Conservation (phyloP, 2,113 vertebrate species). For the Lepidiolamprologus cunningtoni region DNA sequence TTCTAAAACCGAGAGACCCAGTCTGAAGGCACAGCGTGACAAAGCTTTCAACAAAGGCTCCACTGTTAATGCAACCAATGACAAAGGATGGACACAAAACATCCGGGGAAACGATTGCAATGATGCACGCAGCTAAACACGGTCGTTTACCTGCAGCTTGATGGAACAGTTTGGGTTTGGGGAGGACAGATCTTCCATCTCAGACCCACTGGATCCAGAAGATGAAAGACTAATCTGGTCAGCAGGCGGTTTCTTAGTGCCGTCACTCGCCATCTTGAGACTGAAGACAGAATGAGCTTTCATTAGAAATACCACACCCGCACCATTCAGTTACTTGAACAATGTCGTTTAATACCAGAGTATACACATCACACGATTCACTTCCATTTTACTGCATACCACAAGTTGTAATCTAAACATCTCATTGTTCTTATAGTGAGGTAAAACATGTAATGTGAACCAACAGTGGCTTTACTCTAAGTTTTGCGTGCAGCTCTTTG, state of each 20-base stretch:
- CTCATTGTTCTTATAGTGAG: background rate
- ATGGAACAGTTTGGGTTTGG: slow-evolving; percentile 42
- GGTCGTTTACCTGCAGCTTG: slow-evolving; percentile 46
- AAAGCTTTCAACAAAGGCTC: background rate
- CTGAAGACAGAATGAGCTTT: slow-evolving; percentile 21
- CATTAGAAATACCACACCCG: background rate
- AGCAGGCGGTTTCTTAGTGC: slow-evolving; percentile 46
- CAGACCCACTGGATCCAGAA: slow-evolving; percentile 70
- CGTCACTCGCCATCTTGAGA: slow-evolving; percentile 54
- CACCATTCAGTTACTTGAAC: background rate
- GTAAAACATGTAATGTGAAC: background rate
- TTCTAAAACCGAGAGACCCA: background rate
- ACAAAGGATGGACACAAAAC: background rate
- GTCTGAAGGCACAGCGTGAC: background rate
- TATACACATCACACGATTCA: background rate
- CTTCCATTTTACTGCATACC: background rate
- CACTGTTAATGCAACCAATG: background rate
- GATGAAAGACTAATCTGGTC: slow-evolving; percentile 73
- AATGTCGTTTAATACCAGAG: background rate
- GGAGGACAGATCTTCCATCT: slow-evolving; percentile 67
- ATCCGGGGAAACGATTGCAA: background rate
- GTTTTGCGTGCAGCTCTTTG: background rate
- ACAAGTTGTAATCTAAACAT: background rate
- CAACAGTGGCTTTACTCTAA: background rate
- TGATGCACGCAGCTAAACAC: background rate